phyloP scores from a whole-genome alignment of 2,888 invertebrate species.

The Heteromurus nitidus region DNA sequence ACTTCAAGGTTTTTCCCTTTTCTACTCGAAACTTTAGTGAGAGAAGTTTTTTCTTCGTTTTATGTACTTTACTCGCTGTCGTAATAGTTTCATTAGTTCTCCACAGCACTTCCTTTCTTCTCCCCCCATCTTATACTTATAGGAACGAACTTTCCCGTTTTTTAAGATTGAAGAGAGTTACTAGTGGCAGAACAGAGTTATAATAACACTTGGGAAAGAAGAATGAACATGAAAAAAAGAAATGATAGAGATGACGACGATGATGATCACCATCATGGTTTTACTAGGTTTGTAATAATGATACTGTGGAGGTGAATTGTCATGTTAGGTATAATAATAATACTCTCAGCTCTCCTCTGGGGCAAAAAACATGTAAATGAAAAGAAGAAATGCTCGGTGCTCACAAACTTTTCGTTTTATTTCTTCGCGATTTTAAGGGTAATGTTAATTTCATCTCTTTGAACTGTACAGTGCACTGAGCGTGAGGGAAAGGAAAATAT shows the following conservation, averaged over 20 bases:
- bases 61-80: slow-evolving; percentile 25
- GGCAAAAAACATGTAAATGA: not conserved
- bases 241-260: not conserved
- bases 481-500: too few relatives aligned
- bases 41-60: slow-evolving; percentile 16
- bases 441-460: slow-evolving; percentile 6
- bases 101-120: slow-evolving; percentile 30
- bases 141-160: slow-evolving; percentile 11
- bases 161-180: slow-evolving; percentile 49
- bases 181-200: slow-evolving; percentile 27
- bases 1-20: slow-evolving; percentile 33
- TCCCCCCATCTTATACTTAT: slow-evolving; percentile 17
- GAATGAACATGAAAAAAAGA: slow-evolving; percentile 37
- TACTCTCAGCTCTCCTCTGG: slow-evolving; percentile 15
- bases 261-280: slow-evolving; percentile 37
- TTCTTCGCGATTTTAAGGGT: slow-evolving; percentile 18
- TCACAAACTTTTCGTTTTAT: not conserved
- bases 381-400: not conserved
- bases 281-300: slow-evolving; percentile 50
- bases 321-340: slow-evolving; percentile 59
- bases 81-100: slow-evolving; percentile 19
- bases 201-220: slow-evolving; percentile 53
- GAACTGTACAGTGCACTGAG: too few relatives aligned
- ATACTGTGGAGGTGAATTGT: slow-evolving; percentile 57
- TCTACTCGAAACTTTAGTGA: too few relatives aligned